A percentile compares a stretch with the other conserved stretches of the same genome.
phyloP scores from a whole-genome alignment of 2,797 vertebrate species.

The Chiropotes sagulatus region DNA sequence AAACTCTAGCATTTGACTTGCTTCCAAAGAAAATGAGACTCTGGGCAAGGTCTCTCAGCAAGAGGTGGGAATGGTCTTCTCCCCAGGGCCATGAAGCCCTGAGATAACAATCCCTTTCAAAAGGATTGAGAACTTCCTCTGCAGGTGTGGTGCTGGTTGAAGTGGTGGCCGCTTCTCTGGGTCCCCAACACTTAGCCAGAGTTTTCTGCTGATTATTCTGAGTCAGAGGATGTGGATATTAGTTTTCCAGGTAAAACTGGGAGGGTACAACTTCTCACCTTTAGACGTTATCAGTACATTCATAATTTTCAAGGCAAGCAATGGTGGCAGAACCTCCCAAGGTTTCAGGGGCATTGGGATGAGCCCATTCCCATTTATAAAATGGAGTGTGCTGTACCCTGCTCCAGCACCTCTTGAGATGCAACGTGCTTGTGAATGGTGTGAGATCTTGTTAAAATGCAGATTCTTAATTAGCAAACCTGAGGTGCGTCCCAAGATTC shows the following conservation, averaged over 20 bases:
- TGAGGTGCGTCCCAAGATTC: neutral
- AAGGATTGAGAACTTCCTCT: neutral
- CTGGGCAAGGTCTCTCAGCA: neutral
- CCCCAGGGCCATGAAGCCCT: rapidly evolving
- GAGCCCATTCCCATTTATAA: neutral
- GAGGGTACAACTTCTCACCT: neutral
- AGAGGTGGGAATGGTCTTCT: rapidly evolving
- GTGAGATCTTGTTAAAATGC: neutral
- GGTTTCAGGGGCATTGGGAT: neutral
- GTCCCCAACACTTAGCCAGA: neutral
- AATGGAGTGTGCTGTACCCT: neutral
- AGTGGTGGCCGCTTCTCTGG: rapidly evolving
- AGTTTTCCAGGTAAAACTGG: neutral
- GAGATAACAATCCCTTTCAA: neutral
- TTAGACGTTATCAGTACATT: neutral
- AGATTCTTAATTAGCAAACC: neutral
- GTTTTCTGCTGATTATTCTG: neutral
- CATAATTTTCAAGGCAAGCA: neutral
- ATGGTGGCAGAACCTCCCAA: neutral
- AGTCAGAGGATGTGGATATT: neutral
- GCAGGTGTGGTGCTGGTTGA: no score
- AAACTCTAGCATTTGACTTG: neutral
- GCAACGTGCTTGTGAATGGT: rapidly evolving
- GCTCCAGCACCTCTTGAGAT: neutral
- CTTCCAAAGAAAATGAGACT: neutral